Conservation (phyloP, 2,113 vertebrate genomes). For the Rostratula benghalensis region DNA sequence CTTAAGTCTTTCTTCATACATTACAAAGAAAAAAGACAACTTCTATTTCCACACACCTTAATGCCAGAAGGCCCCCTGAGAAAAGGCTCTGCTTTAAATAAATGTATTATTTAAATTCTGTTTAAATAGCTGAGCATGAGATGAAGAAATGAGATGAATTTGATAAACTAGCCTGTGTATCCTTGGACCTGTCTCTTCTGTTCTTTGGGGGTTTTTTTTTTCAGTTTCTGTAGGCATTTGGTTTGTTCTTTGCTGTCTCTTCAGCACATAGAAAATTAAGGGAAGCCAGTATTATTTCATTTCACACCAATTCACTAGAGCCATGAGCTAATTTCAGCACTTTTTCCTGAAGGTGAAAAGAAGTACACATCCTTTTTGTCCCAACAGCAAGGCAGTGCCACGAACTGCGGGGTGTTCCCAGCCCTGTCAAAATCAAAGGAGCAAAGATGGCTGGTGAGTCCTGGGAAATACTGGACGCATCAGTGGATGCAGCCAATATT, state of each 20-base stretch:
- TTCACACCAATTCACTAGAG: constrained; percentile 50
- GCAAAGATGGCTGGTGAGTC: background rate
- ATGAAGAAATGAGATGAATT: background rate
- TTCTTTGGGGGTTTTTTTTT: background rate
- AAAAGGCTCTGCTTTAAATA: constrained; percentile 14
- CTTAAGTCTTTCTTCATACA: constrained; percentile 45
- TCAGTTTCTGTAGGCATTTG: background rate
- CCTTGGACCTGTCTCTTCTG: background rate
- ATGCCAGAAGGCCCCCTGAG: constrained; percentile 2
- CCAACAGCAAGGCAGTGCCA: background rate
- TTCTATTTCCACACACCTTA: constrained; percentile 25
- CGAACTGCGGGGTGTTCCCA: constrained; percentile 21
- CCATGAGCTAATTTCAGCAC: constrained; percentile 44
- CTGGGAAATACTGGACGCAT: background rate
- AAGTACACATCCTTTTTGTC: constrained; percentile 37
- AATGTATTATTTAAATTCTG: constrained; percentile 17
- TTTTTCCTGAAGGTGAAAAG: constrained; percentile 42
- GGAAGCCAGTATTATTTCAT: background rate
- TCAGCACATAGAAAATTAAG: constrained; percentile 3
- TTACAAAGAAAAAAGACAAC: constrained; percentile 37
- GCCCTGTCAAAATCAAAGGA: constrained; percentile 52
- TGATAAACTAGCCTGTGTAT: constrained; percentile 4
- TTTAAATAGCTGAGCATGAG: background rate
- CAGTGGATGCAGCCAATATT: background rate
- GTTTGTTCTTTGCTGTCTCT: background rate